These are phyloP conservation scores for Cheilosia vulpina DNA, from an alignment of 2,888 invertebrate species.

Conservation along the genomic window DNA sequence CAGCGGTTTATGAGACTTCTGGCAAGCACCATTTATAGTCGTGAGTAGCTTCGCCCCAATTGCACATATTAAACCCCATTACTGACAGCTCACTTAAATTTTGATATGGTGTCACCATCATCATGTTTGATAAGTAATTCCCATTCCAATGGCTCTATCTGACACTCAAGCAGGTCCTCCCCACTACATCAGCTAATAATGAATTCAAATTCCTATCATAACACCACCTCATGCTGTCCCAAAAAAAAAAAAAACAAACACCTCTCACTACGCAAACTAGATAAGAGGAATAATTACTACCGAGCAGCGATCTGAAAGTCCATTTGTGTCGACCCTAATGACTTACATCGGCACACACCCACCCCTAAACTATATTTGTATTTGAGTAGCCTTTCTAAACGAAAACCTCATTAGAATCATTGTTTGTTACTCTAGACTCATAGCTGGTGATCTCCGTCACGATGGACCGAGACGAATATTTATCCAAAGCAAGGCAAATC, in stretches of 20 bases:
- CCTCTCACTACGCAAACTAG: neutral
- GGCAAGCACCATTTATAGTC: too few relatives aligned
- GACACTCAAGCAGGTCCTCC: neutral
- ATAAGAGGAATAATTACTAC: conserved; percentile 27
- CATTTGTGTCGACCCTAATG: conserved; percentile 8
- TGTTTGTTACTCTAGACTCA: neutral
- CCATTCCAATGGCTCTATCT: neutral
- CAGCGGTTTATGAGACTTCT: too few relatives aligned
- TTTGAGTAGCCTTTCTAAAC: neutral
- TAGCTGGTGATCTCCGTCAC: conserved; percentile 19
- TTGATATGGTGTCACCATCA: conserved; percentile 2
- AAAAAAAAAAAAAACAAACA: neutral
- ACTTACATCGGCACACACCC: neutral
- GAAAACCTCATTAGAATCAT: conserved; percentile 24
- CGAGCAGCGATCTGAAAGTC: neutral
- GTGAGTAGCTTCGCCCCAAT: neutral
- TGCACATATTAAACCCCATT: neutral
- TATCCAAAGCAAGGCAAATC: conserved; percentile 8
- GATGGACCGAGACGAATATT: neutral
- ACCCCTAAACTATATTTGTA: neutral
- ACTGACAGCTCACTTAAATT: neutral
- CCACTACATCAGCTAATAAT: neutral
- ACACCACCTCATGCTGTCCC: neutral
- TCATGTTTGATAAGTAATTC: conserved; percentile 5
- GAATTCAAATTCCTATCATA: conserved; percentile 7